phyloP scores from a whole-genome alignment of 2,888 invertebrate species.

The Callyntrura sp. region DNA sequence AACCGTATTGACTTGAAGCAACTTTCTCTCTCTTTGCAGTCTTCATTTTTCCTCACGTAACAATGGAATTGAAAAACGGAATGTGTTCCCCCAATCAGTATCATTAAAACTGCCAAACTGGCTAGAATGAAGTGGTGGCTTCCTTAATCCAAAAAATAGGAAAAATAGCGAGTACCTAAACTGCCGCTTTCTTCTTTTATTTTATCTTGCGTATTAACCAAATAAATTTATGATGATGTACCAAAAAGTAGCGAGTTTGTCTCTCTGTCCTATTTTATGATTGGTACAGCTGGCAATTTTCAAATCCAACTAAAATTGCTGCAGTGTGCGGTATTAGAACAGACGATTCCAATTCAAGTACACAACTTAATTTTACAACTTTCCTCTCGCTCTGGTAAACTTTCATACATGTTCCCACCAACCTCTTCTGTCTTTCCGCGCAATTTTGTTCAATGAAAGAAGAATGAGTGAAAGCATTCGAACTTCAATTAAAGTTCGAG shows the following conservation, averaged over 20 bases:
- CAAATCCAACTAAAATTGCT: constrained; percentile 17
- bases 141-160: too few relatives aligned
- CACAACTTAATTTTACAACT: constrained; percentile 42
- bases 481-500: constrained; percentile 36
- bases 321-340: not conserved
- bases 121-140: too few relatives aligned
- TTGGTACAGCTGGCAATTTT: constrained; percentile 12
- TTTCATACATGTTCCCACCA: not conserved
- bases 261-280: not conserved
- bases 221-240: not conserved
- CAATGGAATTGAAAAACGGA: too few relatives aligned
- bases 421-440: not conserved
- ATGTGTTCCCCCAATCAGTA: too few relatives aligned
- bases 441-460: constrained; percentile 5
- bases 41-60: too few relatives aligned
- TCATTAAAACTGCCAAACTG: too few relatives aligned
- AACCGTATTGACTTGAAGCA: too few relatives aligned
- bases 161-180: not conserved
- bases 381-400: not conserved
- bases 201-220: not conserved
- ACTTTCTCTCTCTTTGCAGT: too few relatives aligned
- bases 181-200: not conserved
- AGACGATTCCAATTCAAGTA: constrained; percentile 14
- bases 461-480: constrained; percentile 48
- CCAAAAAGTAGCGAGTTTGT: not conserved